phyloP scores from a whole-genome alignment of 2,113 vertebrate species.

The Cinclus mexicanus region DNA sequence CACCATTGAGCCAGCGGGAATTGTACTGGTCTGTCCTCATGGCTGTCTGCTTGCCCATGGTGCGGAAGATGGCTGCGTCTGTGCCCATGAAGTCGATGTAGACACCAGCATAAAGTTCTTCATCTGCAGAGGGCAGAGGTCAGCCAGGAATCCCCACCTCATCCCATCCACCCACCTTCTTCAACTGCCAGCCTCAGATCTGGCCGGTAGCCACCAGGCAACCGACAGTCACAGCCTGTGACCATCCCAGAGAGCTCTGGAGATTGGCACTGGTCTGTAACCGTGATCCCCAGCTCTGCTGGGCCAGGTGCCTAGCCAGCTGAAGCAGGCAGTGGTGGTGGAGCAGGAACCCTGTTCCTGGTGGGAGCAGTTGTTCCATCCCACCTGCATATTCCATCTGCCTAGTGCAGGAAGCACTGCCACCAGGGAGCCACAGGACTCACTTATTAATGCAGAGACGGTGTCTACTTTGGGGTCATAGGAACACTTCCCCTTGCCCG shows the following conservation, averaged over 20 bases:
- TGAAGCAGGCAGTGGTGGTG: not conserved
- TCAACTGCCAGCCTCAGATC: not conserved
- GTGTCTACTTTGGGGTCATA: slow-evolving; percentile 98
- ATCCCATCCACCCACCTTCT: not conserved
- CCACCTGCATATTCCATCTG: not conserved
- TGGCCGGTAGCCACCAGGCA: not conserved
- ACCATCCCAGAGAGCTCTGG: not conserved
- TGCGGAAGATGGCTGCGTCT: slow-evolving; percentile 96
- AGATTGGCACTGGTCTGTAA: not conserved
- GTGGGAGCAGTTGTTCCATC: not conserved
- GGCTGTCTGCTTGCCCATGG: slow-evolving; percentile 94
- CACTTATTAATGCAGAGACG: slow-evolving; percentile 95
- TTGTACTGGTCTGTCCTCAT: slow-evolving; percentile 99
- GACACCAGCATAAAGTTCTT: slow-evolving; percentile 94
- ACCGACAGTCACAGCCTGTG: not conserved
- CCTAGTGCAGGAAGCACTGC: rapidly evolving
- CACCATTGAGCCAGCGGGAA: slow-evolving; percentile 97
- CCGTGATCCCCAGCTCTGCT: not conserved
- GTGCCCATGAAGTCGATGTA: slow-evolving; percentile 99
- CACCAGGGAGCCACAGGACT: slow-evolving; percentile 63
- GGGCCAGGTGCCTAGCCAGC: not conserved
- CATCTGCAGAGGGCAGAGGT: slow-evolving; percentile 80
- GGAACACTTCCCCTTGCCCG: slow-evolving; percentile 97
- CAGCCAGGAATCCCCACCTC: not conserved
- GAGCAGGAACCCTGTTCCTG: not conserved